phyloP scores from a whole-genome alignment of 2,888 invertebrate genomes.

The Didymodactylos carnosus region DNA sequence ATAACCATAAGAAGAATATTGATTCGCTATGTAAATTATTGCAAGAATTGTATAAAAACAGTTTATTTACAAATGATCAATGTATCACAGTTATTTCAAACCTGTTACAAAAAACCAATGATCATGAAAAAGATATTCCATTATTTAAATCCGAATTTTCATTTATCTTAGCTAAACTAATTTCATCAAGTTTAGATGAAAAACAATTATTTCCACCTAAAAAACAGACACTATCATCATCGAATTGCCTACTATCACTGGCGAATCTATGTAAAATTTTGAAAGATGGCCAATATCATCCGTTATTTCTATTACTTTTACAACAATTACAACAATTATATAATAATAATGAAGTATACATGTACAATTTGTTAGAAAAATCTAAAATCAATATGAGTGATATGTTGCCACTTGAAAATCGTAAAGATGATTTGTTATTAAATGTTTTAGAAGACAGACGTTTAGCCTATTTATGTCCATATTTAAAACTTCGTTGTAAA shows the following conservation, averaged over 20 bases:
- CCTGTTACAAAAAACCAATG: not conserved
- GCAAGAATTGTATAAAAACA: not conserved
- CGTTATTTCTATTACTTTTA: slow-evolving; percentile 63
- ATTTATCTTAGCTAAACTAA: not conserved
- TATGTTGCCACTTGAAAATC: slow-evolving; percentile 53
- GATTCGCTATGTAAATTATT: not conserved
- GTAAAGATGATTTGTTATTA: slow-evolving; percentile 55
- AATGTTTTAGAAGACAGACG: slow-evolving; percentile 65
- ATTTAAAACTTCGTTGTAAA: slow-evolving; percentile 43
- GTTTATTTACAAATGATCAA: not conserved
- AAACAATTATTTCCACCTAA: too few relatives aligned
- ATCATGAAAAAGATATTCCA: not conserved
- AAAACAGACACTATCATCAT: not conserved
- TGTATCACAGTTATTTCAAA: not conserved
- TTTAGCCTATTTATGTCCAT: slow-evolving; percentile 65
- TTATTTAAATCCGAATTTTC: not conserved
- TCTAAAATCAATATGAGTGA: slow-evolving; percentile 43
- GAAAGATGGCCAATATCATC: slow-evolving; percentile 62
- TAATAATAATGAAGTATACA: slow-evolving; percentile 42
- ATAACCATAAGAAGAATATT: not conserved
- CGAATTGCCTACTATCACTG: slow-evolving; percentile 25
- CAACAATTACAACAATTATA: slow-evolving; percentile 57
- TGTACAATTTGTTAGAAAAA: not conserved
- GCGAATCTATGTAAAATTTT: slow-evolving; percentile 56
- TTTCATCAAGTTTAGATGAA: not conserved